Evolutionary conservation across 2,113 vertebrate species (phyloP).

Genomic region (Calcarius ornatus): DNA sequence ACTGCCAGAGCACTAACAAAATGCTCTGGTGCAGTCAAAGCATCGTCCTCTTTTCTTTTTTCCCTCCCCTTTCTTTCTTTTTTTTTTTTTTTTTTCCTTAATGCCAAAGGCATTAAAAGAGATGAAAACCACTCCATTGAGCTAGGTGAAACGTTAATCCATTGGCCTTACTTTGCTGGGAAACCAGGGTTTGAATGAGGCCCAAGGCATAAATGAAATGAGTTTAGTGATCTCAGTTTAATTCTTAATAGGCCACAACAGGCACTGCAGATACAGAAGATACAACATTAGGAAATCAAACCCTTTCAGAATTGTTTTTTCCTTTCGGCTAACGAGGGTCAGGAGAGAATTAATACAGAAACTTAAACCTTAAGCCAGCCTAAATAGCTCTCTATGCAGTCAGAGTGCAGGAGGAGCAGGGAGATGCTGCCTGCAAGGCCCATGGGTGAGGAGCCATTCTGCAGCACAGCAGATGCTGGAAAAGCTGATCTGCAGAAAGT

Average conservation of each 20-base stretch:
- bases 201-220: conserved; percentile 72
- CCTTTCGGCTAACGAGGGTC: conserved; percentile 67
- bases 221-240: conserved; percentile 70
- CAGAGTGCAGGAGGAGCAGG: neutral
- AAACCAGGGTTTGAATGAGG: conserved; percentile 69
- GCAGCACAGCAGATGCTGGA: neutral
- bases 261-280: conserved; percentile 50
- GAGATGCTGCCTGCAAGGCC: neutral
- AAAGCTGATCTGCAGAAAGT: conserved; percentile 34
- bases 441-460: neutral
- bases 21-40: conserved; percentile 33
- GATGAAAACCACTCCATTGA: conserved; percentile 68
- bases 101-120: conserved; percentile 73
- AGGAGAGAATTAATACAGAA: conserved; percentile 56
- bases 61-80: neutral
- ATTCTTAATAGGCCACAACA: conserved; percentile 71
- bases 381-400: neutral
- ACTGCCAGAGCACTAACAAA: conserved; percentile 57
- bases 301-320: conserved; percentile 62
- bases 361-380: conserved; percentile 32
- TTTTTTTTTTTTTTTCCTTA: conserved; percentile 7
- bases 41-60: neutral
- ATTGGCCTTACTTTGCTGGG: conserved; percentile 67
- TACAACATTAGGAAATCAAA: conserved; percentile 52
- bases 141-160: conserved; percentile 59